Base-by-base conservation (phyloP, 2,797 vertebrate species). In the Pseudotriccus pelzelni region DNA sequence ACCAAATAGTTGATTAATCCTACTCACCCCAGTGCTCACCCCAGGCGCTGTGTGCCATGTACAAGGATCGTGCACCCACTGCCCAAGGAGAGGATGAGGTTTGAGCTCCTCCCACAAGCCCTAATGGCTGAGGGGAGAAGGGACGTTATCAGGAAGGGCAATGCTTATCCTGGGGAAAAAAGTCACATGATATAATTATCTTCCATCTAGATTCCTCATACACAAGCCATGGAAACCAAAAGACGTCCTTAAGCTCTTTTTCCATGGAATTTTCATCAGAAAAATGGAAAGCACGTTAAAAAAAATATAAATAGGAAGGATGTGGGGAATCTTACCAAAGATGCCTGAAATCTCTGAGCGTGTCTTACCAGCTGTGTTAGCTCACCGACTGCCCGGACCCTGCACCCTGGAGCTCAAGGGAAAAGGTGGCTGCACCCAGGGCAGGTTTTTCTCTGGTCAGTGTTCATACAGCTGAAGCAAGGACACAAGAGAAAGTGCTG, bases 351-450 rank as follows among this genome's bases (percentile, higher is more conserved):
- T 25, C 30, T 43, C 27, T 39, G 62, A 64, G 50, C 0, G 0
- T 17, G 28, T 39, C 64, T 62, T 27, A 25, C 18, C 10, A 1
- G 36, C 78, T 69, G 17, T 13, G 60, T 27, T 43, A 37, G 68
- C 15, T 1, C 37, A 44, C 76, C 24, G 32, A 76, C 28, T 85
- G 28, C 17, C 76, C 10, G 39, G 32, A 44, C 34, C 37, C 24
- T 1, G 2, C 3, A 3, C 27, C 47, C 39, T 20, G 62, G 41
- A 64, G 70, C 47, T 74, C 69, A 25, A 36, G 50, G 50, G 10
- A 37, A 2, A 4, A 50, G 62, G 44, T 0, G 1, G 13, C 28
- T 58, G 63, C 17, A 2, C 34, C 46, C 56, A 10, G 0, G 0
- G 19, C 1, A 3, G 19, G 2, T 1, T 49, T 73, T 67, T 34